phyloP scores from a whole-genome alignment of 2,888 invertebrate species.

The Stenolophus ochropezus region DNA sequence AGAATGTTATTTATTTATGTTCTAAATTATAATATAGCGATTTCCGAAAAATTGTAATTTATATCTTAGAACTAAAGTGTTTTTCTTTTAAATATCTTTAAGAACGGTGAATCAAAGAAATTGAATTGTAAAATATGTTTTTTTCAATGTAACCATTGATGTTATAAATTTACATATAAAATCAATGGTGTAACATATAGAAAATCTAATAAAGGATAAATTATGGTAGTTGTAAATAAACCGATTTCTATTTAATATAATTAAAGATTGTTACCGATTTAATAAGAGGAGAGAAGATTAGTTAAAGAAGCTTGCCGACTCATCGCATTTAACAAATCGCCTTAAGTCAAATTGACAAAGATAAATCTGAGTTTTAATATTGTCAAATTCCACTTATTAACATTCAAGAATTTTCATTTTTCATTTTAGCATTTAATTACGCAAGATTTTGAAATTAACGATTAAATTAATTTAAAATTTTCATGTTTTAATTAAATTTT shows the following conservation, averaged over 20 bases:
- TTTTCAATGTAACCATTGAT: too few species aligned
- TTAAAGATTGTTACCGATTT: not conserved
- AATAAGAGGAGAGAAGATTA: not conserved
- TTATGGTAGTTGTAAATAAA: too few species aligned
- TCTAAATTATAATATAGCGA: too few species aligned
- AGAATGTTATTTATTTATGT: too few species aligned
- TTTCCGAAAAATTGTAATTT: too few species aligned
- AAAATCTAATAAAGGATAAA: too few species aligned
- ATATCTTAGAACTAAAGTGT: too few species aligned
- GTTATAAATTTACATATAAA: too few species aligned
- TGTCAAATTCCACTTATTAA: conserved; percentile 18
- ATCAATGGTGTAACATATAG: too few species aligned
- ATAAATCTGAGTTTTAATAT: conserved; percentile 22
- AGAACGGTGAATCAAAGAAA: too few species aligned
- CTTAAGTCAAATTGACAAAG: conserved; percentile 20
- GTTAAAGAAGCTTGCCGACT: not conserved
- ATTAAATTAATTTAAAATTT: conserved; percentile 19
- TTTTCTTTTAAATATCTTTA: too few species aligned
- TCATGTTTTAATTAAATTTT: conserved; percentile 31
- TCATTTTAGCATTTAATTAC: conserved; percentile 18
- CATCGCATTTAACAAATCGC: not conserved
- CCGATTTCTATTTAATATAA: not conserved
- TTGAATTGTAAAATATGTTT: too few species aligned
- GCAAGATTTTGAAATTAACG: conserved; percentile 15
- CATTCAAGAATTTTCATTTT: conserved; percentile 13